These are phyloP conservation scores for Alloplasta piceator DNA, from an alignment of 2,888 invertebrate genomes.

Conservation along the genomic window DNA sequence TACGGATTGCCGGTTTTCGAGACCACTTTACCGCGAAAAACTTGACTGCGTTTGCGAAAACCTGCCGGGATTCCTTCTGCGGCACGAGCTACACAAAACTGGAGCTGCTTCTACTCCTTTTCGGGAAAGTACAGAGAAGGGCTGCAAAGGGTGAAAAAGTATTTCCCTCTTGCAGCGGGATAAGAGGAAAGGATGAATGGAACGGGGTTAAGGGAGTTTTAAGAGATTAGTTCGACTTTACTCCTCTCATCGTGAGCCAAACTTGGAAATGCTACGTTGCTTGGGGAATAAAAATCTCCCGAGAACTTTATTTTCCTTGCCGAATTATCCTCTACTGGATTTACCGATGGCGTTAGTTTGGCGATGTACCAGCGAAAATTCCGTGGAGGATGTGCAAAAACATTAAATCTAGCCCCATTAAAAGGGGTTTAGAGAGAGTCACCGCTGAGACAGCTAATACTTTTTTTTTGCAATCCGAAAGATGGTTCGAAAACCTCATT, in stretches of 20 bases:
- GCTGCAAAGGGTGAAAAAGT: constrained; percentile 52
- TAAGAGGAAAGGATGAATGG: constrained; percentile 26
- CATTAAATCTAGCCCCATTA: constrained; percentile 20
- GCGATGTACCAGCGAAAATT: constrained; percentile 16
- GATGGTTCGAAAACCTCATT: constrained; percentile 49
- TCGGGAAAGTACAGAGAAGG: constrained; percentile 22
- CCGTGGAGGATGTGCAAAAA: constrained; percentile 27
- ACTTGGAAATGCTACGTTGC: constrained; percentile 25
- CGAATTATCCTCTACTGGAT: constrained; percentile 30
- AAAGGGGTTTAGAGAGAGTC: constrained; percentile 16
- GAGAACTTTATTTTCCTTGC: constrained; percentile 52
- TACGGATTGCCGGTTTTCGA: constrained; percentile 20
- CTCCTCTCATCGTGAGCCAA: constrained; percentile 43
- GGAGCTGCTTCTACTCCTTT: constrained; percentile 43
- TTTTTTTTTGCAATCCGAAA: constrained; percentile 51
- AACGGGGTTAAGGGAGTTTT: constrained; percentile 66
- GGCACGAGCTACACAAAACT: constrained; percentile 19
- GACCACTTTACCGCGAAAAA: constrained; percentile 40
- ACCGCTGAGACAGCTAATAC: constrained; percentile 39
- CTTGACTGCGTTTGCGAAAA: constrained; percentile 24
- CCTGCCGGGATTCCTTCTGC: constrained; percentile 16
- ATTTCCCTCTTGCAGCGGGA: constrained; percentile 30
- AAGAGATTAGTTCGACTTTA: constrained; percentile 67
- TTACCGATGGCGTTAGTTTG: constrained; percentile 22
- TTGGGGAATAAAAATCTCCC: constrained; percentile 54